Base-by-base conservation (phyloP, 2,888 invertebrate genomes). In the Timema cristinae region DNA sequence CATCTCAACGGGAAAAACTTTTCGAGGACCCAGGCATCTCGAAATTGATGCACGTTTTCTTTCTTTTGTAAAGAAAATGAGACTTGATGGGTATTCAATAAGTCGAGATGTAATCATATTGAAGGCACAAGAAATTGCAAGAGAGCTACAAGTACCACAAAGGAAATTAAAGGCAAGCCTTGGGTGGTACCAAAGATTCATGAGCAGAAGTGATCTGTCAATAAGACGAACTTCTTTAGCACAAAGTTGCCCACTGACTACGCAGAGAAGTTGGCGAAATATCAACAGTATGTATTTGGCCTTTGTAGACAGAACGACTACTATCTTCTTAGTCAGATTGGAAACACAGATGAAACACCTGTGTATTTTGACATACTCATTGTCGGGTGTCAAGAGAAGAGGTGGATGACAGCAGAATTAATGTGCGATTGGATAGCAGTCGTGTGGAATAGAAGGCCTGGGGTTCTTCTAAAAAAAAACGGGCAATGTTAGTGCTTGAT, bases 341-440 rank as follows among this genome's bases (percentile, higher is more conserved):
- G 56, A 15, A 69, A 72, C 69, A 66, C 61, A 11, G 71, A 72
- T 13, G 16, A 73, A 66, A 71, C 66, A 0, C 73, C 73, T 48
- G 15, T 71, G 11, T 71, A 49, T 67, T 71, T 61, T 13, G 6
- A 69, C 63, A 71, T 73, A 56, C 67, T 75, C 32, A 56, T 74
- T 52, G 68, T 74, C 59, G 63, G 71, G 11, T 74, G 52, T 49
- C 76, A 75, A 70, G 69, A 72, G 52, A 76, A 75, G 61, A 72
- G 72, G 11, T 75, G 75, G 76, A 74, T 74, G 73, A 73, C 72
- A 32, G 69, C 66, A 32, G 67, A 74, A 7, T 16, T 76, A 32
- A 71, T 76, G 71, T 47, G 67, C 32, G 75, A 74, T 61, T 75
- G 74, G 73, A 59, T 73, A 54, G 73, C 68, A 63, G 71, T 68